phyloP scores from a whole-genome alignment of 2,888 invertebrate genomes.

The Lymantria dispar region DNA sequence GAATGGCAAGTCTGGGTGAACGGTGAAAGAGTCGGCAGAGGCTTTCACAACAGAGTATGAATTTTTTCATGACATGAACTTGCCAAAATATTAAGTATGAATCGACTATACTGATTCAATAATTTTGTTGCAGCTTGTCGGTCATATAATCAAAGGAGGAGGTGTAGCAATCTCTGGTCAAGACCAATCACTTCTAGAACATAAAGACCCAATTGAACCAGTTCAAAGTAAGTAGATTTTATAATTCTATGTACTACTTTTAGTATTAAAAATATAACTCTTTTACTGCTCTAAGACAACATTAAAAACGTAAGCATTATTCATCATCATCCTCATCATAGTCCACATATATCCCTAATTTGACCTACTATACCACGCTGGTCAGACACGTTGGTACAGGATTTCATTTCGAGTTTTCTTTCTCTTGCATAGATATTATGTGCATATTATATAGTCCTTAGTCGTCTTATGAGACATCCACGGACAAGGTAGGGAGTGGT shows the following conservation, averaged over 20 bases:
- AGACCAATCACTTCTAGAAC: constrained; percentile 80
- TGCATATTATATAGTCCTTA: too few relatives aligned
- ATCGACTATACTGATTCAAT: not conserved
- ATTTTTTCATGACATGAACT: not conserved
- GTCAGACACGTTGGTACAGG: too few relatives aligned
- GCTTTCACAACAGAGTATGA: constrained; percentile 91
- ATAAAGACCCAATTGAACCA: constrained; percentile 54
- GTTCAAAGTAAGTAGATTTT: constrained; percentile 49
- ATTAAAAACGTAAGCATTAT: too few relatives aligned
- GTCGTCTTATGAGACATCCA: too few relatives aligned
- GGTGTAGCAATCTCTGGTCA: constrained; percentile 90
- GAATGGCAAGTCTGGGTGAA: constrained; percentile 96
- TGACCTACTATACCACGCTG: too few relatives aligned
- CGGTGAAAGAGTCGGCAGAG: constrained; percentile 91
- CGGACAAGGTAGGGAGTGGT: too few relatives aligned
- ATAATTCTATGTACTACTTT: not conserved
- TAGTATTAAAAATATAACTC: too few relatives aligned
- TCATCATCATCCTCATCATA: too few relatives aligned
- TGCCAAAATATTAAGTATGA: not conserved
- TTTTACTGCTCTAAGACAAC: too few relatives aligned
- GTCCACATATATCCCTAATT: too few relatives aligned
- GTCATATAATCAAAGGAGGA: constrained; percentile 88
- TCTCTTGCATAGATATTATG: too few relatives aligned
- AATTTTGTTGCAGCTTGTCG: constrained; percentile 85
- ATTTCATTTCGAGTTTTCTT: too few relatives aligned